Evolutionary conservation across 1,140 invertebrate species (phyloP).

Genomic region (Hirudo medicinalis): DNA sequence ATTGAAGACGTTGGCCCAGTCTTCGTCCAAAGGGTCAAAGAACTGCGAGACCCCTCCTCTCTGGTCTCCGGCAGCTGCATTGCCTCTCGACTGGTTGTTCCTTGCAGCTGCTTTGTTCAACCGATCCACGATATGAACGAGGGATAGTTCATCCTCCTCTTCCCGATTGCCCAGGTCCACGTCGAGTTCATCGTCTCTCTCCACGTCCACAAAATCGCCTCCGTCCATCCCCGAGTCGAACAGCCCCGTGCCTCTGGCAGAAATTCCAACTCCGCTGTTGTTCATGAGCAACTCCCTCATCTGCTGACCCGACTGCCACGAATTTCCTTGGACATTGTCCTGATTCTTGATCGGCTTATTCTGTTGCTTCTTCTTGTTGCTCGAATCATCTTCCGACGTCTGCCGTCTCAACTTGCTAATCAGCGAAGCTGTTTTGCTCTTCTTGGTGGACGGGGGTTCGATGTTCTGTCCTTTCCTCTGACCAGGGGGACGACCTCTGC

Average conservation of each 20-base stretch:
- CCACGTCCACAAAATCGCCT: background rate
- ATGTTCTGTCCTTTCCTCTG: background rate
- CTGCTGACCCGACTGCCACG: background rate
- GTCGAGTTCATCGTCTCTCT: background rate
- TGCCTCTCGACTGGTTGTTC: slow-evolving; percentile 16
- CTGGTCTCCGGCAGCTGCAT: background rate
- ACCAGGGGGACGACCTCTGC: background rate
- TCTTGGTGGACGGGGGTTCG: background rate
- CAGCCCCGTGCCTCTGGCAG: no score
- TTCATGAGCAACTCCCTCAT: background rate
- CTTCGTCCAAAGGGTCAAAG: background rate
- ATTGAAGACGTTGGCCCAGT: background rate
- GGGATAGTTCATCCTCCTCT: slow-evolving; percentile 27
- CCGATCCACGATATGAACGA: slow-evolving; percentile 31
- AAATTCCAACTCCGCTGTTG: background rate
- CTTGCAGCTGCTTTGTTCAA: slow-evolving; percentile 34
- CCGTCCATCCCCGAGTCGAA: no score
- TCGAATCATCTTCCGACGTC: background rate
- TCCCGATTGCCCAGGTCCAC: slow-evolving; percentile 9
- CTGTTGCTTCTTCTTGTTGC: background rate
- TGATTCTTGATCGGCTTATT: background rate
- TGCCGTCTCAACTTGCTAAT: slow-evolving; percentile 1
- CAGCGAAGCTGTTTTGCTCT: background rate
- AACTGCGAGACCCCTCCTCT: background rate
- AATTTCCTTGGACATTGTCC: background rate